A percentile compares a stretch with the other conserved stretches of the same genome.
phyloP scores from a whole-genome alignment of 1,140 invertebrate species.

The Bombus superbus region DNA sequence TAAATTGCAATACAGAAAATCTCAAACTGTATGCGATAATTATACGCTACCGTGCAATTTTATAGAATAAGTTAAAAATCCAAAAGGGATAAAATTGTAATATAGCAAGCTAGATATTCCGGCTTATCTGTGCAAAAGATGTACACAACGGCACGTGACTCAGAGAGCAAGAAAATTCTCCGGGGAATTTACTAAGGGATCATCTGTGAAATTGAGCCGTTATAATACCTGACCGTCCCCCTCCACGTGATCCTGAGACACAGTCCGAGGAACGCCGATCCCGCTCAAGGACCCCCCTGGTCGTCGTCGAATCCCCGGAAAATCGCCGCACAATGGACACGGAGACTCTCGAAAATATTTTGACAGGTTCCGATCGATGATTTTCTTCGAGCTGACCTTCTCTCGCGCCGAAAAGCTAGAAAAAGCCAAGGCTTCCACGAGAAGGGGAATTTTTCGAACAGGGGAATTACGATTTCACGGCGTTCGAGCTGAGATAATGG shows the following conservation, averaged over 20 bases:
- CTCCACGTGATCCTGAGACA: conserved; percentile 27
- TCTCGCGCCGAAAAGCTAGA: conserved; percentile 1
- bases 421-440: not conserved
- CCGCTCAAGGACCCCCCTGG: conserved; percentile 52
- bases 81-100: too few relatives aligned
- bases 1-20: too few relatives aligned
- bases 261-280: conserved; percentile 64
- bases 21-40: too few relatives aligned
- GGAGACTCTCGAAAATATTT: conserved; percentile 69
- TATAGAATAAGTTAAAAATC: too few relatives aligned
- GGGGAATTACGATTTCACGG: conserved; percentile 71
- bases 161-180: conserved; percentile 52
- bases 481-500: conserved; percentile 68
- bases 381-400: not conserved
- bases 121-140: conserved; percentile 6
- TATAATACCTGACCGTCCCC: conserved; percentile 65
- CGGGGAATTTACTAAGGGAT: conserved; percentile 37
- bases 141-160: conserved; percentile 60
- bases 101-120: too few relatives aligned
- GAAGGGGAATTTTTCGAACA: conserved; percentile 31
- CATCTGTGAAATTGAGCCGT: conserved; percentile 76
- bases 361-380: conserved; percentile 68
- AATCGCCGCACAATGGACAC: conserved; percentile 57
- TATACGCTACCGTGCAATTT: too few relatives aligned
- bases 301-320: conserved; percentile 51